These are phyloP conservation scores for Hirtodrosophila duncani DNA, from an alignment of 2,888 invertebrate species.

Conservation along the genomic window DNA sequence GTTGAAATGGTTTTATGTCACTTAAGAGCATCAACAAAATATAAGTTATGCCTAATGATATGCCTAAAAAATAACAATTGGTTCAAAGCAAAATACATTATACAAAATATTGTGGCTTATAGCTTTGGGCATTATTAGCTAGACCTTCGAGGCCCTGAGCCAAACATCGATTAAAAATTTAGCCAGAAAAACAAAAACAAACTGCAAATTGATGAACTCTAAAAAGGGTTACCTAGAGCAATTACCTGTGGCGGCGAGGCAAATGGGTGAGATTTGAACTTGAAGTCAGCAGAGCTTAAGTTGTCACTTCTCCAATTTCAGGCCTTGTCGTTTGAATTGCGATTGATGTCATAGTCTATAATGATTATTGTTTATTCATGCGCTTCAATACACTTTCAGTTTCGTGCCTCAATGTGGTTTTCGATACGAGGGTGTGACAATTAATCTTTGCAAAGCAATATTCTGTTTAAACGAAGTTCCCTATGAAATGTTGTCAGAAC, in stretches of 20 bases:
- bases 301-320: no score
- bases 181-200: no score
- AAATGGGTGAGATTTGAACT: no score
- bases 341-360: constrained; percentile 56
- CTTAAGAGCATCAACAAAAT: constrained; percentile 10
- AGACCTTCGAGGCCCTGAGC: neutral
- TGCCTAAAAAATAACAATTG: constrained; percentile 1
- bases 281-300: no score
- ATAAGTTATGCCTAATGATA: constrained; percentile 12
- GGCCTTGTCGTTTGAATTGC: constrained; percentile 8
- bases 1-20: constrained; percentile 7
- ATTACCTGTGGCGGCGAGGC: no score
- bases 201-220: no score
- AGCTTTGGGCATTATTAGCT: neutral
- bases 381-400: constrained; percentile 54
- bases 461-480: no score
- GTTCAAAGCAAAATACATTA: neutral
- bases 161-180: no score
- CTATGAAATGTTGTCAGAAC: no score
- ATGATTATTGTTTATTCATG: constrained; percentile 44
- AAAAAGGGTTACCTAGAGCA: no score
- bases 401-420: constrained; percentile 13
- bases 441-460: no score
- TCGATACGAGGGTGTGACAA: no score
- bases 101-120: neutral